phyloP scores from a whole-genome alignment of 1,140 invertebrate genomes.

The Kradibia gibbosae region DNA sequence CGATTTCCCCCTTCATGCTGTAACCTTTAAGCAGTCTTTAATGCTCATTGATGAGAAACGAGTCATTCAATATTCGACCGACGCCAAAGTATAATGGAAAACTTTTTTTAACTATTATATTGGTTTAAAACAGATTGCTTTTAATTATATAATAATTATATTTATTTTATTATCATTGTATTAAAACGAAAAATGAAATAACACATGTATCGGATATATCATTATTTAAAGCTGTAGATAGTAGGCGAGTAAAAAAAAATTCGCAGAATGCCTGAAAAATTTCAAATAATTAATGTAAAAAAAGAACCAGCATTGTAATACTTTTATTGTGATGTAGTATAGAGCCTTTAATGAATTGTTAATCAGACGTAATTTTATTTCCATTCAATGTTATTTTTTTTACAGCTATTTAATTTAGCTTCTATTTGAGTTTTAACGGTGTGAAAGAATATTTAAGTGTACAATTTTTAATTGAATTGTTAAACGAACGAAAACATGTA shows the following conservation, averaged over 20 bases:
- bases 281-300: conserved; percentile 23
- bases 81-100: conserved; percentile 45
- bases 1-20: conserved; percentile 11
- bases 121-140: conserved; percentile 53
- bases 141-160: conserved; percentile 62
- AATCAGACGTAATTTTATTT: conserved; percentile 42
- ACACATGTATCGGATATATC: conserved; percentile 48
- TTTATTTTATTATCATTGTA: conserved; percentile 64
- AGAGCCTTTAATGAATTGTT: conserved; percentile 49
- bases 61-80: conserved; percentile 46
- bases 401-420: conserved; percentile 27
- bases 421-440: conserved; percentile 50
- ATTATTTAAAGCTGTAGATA: conserved; percentile 24
- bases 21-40: conserved; percentile 22
- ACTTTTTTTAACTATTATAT: conserved; percentile 15
- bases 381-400: conserved; percentile 36
- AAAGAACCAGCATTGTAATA: conserved; percentile 49
- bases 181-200: conserved; percentile 48
- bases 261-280: conserved; percentile 50
- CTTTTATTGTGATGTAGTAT: conserved; percentile 63
- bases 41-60: conserved; percentile 40
- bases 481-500: conserved; percentile 51
- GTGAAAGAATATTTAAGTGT: conserved; percentile 46
- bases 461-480: conserved; percentile 55
- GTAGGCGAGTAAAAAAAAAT: conserved; percentile 34